Conservation (phyloP, 2,113 vertebrate genomes). For the Rafetus swinhoei region DNA sequence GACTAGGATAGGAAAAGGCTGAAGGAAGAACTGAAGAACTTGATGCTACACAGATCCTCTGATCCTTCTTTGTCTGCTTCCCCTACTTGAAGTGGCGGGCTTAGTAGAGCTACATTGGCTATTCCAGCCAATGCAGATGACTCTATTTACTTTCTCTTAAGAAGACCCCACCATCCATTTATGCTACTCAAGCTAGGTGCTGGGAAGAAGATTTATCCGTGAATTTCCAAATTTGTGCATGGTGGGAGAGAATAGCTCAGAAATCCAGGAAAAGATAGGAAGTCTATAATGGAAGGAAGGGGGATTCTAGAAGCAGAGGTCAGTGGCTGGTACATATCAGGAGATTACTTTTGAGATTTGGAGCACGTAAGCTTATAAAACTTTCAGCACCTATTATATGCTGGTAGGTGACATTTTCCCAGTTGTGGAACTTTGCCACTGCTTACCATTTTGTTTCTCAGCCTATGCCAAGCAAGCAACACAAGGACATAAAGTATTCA, state of each 20-base stretch:
- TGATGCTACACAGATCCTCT: neutral
- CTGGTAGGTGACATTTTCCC: neutral
- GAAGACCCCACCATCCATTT: neutral
- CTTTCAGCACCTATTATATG: neutral
- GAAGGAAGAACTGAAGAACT: neutral
- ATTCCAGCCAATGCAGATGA: neutral
- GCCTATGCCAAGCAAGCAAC: neutral
- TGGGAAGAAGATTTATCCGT: neutral
- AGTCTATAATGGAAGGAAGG: neutral
- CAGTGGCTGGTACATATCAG: neutral
- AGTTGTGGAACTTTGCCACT: neutral
- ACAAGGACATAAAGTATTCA: neutral
- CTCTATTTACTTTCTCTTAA: neutral
- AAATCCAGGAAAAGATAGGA: neutral
- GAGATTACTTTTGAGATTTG: neutral
- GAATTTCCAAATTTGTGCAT: neutral
- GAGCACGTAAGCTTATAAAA: neutral
- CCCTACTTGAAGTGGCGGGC: neutral
- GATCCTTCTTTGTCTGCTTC: neutral
- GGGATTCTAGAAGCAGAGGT: neutral
- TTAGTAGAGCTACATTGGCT: neutral
- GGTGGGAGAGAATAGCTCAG: fast-evolving
- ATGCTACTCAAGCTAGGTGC: neutral
- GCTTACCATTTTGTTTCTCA: neutral
- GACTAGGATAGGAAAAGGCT: neutral